Percentiles rank a stretch among this genome's conserved stretches.
These are phyloP conservation scores for Mola mola DNA, from an alignment of 2,113 vertebrate genomes.

Conservation along the genomic window DNA sequence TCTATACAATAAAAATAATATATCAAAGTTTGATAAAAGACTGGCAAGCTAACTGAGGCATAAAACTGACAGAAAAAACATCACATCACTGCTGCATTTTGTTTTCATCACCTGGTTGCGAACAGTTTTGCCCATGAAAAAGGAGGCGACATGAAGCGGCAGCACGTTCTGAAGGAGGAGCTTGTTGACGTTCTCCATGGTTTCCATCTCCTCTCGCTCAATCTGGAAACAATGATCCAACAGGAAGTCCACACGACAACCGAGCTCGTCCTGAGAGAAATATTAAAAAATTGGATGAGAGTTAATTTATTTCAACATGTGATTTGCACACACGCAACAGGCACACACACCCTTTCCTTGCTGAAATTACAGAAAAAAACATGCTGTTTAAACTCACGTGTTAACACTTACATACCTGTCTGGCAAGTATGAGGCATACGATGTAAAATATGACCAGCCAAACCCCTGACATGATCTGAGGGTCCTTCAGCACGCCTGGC, in stretches of 20 bases:
- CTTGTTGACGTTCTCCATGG: conserved; percentile 88
- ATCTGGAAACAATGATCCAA: conserved; percentile 85
- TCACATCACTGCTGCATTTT: background rate
- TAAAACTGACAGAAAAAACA: too few relatives aligned
- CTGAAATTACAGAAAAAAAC: background rate
- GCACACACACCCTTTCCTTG: background rate
- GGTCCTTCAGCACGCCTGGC: conserved; percentile 88
- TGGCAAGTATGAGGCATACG: conserved; percentile 84
- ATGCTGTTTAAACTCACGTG: too few relatives aligned
- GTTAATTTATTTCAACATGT: background rate
- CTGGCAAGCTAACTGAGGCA: background rate
- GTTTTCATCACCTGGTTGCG: conserved; percentile 82
- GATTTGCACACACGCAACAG: too few relatives aligned
- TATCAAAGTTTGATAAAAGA: background rate
- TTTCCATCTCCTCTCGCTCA: conserved; percentile 89
- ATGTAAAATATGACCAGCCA: conserved; percentile 90
- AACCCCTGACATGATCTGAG: conserved; percentile 87
- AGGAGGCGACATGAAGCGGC: conserved; percentile 85
- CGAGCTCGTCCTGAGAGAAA: conserved; percentile 85
- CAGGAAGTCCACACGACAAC: conserved; percentile 89
- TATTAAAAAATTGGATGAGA: background rate
- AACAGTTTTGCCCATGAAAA: conserved; percentile 87
- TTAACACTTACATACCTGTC: conserved; percentile 80
- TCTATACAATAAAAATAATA: too few relatives aligned
- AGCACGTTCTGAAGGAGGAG: conserved; percentile 91